phyloP scores from a whole-genome alignment of 2,113 vertebrate species.

The Melanocharis versteri region DNA sequence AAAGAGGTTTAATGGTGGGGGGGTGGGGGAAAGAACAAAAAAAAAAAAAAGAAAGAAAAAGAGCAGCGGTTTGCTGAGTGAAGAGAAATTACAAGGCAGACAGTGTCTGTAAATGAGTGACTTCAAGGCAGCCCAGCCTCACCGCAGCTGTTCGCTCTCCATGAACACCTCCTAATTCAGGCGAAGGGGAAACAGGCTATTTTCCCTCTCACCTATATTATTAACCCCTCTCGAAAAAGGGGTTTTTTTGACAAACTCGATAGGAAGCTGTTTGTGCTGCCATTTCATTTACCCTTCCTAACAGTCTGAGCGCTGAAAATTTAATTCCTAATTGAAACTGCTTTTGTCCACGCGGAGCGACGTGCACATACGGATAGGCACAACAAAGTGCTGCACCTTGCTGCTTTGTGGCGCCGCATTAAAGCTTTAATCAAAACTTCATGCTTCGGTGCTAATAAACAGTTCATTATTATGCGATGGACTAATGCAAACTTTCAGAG shows the following conservation, averaged over 20 bases:
- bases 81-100: background rate
- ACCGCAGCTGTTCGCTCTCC: background rate
- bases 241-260: background rate
- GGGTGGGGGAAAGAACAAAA: accelerated
- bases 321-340: background rate
- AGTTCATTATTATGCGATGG: background rate
- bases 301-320: background rate
- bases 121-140: background rate
- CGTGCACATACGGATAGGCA: accelerated
- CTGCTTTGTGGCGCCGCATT: background rate
- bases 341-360: background rate
- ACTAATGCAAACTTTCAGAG: background rate
- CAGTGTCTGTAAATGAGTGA: background rate
- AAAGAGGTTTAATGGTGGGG: background rate
- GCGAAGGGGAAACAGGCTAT: background rate
- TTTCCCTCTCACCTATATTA: background rate
- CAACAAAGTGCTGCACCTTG: background rate
- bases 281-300: background rate
- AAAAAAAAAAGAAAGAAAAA: too few relatives aligned
- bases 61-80: background rate
- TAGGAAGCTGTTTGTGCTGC: background rate
- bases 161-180: background rate
- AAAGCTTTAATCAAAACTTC: slow-evolving; percentile 3
- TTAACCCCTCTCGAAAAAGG: background rate
- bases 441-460: background rate